Percentiles rank a stretch among this genome's conserved stretches.
Evolutionary conservation across 2,113 vertebrate species (phyloP).

Genomic region (Lipophrys pholis): DNA sequence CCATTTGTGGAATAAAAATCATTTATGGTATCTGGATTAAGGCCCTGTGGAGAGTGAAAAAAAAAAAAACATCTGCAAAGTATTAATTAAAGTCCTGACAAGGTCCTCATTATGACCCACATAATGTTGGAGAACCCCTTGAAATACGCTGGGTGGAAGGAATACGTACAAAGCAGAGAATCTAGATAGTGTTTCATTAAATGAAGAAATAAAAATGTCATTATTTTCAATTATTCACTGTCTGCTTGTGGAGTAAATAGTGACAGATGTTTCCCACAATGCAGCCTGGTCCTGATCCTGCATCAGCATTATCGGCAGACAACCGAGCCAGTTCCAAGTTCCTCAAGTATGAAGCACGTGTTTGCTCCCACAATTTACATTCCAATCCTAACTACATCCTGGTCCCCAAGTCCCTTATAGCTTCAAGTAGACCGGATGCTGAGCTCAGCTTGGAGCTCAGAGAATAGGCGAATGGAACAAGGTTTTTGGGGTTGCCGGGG

Average conservation of each 20-base stretch:
- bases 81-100: background rate
- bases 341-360: slow-evolving; percentile 27
- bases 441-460: slow-evolving; percentile 53
- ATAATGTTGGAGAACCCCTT: background rate
- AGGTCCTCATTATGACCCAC: slow-evolving; percentile 1
- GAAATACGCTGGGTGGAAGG: background rate
- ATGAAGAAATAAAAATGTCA: too few relatives aligned
- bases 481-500: slow-evolving; percentile 61
- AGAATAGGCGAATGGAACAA: slow-evolving; percentile 47
- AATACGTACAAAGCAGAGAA: background rate
- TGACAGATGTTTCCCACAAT: slow-evolving; percentile 1
- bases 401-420: slow-evolving; percentile 60
- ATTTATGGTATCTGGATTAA: slow-evolving; percentile 25
- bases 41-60: slow-evolving; percentile 11
- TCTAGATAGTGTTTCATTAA: background rate
- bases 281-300: background rate
- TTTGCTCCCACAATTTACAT: slow-evolving; percentile 53
- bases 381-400: slow-evolving; percentile 72
- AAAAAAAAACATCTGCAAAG: slow-evolving; percentile 34
- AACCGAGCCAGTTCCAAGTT: slow-evolving; percentile 11
- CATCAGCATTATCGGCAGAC: slow-evolving; percentile 14
- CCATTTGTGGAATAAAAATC: slow-evolving; percentile 29
- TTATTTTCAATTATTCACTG: background rate
- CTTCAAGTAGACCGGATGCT: slow-evolving; percentile 63
- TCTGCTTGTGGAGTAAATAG: background rate